These are phyloP conservation scores for Actinia tenebrosa DNA, from an alignment of 64 coral and sea anemone species.

Conservation along the genomic window DNA sequence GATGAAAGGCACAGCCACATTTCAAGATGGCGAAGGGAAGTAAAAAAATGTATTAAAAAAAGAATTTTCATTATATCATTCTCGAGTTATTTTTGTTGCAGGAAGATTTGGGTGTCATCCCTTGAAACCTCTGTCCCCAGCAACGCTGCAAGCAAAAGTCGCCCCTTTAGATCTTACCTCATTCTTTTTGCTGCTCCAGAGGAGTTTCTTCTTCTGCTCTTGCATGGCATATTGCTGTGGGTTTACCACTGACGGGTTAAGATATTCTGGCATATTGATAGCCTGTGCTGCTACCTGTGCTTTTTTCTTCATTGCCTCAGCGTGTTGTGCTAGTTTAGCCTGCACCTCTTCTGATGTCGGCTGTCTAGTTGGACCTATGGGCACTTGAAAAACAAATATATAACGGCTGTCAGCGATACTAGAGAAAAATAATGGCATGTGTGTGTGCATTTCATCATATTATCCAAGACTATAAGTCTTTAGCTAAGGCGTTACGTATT, in stretches of 20 bases:
- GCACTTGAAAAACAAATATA: background rate
- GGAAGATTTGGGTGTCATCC: too few relatives aligned
- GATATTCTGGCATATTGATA: slow-evolving; percentile 83
- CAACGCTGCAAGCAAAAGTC: too few relatives aligned
- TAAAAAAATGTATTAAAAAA: too few relatives aligned
- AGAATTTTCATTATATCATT: too few relatives aligned
- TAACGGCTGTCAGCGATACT: background rate
- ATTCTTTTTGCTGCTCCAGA: slow-evolving; percentile 89
- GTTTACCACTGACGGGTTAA: slow-evolving; percentile 97
- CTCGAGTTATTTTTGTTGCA: too few relatives aligned
- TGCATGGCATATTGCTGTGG: slow-evolving; percentile 91
- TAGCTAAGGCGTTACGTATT: too few relatives aligned
- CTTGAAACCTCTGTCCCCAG: too few relatives aligned
- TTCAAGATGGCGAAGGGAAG: too few relatives aligned
- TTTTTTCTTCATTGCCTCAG: slow-evolving; percentile 71
- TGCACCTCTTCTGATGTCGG: slow-evolving; percentile 88
- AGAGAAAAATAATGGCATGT: background rate
- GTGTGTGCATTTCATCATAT: too few relatives aligned
- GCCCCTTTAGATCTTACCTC: slow-evolving; percentile 32
- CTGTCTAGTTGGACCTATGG: slow-evolving; percentile 44
- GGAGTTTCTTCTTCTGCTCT: slow-evolving; percentile 84
- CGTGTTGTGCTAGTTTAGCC: slow-evolving; percentile 75
- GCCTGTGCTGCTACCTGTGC: slow-evolving; percentile 72
- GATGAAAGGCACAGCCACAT: too few relatives aligned
- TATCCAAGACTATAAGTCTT: too few relatives aligned